These are phyloP conservation scores for Poecilia picta DNA, from an alignment of 2,797 vertebrate genomes.

Conservation along the genomic window DNA sequence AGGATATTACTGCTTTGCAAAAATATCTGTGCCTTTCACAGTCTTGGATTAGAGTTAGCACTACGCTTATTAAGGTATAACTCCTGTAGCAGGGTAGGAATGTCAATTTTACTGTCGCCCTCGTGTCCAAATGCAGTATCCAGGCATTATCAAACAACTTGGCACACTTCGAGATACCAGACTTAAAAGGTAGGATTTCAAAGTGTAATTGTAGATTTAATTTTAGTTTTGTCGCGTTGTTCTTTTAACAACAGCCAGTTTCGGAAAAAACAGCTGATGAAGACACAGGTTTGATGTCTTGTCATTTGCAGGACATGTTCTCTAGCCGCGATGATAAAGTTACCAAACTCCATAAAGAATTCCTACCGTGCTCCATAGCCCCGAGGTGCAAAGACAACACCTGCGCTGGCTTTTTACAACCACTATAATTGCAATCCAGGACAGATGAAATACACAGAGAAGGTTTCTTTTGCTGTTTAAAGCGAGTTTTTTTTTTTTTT, in stretches of 20 bases:
- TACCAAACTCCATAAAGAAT: constrained; percentile 68
- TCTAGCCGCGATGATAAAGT: constrained; percentile 64
- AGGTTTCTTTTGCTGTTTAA: constrained; percentile 62
- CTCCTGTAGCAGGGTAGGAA: constrained; percentile 73
- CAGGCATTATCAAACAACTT: constrained; percentile 25
- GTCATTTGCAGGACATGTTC: constrained; percentile 48
- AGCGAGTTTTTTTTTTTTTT: neutral
- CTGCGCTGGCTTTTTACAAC: constrained; percentile 76
- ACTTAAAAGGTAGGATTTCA: constrained; percentile 37
- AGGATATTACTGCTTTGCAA: constrained; percentile 78
- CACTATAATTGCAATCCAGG: constrained; percentile 74
- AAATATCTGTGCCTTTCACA: constrained; percentile 81
- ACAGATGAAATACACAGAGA: constrained; percentile 64
- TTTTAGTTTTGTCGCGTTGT: constrained; percentile 29
- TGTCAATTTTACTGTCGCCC: constrained; percentile 65
- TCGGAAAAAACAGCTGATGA: constrained; percentile 41
- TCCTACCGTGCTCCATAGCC: constrained; percentile 62
- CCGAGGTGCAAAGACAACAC: constrained; percentile 65
- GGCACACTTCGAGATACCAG: constrained; percentile 60
- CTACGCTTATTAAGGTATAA: constrained; percentile 73
- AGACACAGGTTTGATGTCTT: constrained; percentile 57
- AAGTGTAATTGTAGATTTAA: constrained; percentile 34
- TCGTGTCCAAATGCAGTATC: constrained; percentile 50
- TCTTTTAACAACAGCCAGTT: constrained; percentile 41
- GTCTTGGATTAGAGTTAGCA: constrained; percentile 75